Evolutionary conservation across 2,888 invertebrate species (phyloP), one percentile per base, ranked within the genome.

Genomic region (Itoplectis maculator): DNA sequence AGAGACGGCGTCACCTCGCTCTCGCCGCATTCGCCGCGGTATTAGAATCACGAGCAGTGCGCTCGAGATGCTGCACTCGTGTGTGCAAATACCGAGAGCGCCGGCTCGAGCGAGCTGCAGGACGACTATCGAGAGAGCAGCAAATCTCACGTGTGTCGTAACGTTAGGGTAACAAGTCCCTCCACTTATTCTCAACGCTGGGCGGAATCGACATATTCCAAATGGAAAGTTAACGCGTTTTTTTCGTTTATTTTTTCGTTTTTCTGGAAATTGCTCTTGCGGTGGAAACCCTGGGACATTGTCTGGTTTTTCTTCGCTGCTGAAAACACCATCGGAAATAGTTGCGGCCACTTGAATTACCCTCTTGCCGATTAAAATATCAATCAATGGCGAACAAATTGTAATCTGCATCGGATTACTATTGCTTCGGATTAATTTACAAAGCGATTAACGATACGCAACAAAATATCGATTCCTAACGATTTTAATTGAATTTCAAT

Each of bases 41-140:
- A 37, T 59, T 59, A 15, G 35, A 59, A 59, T 59, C 59, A 37
- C 59, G 37, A 37, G n/a, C n/a, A n/a, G 35, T 15, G 59, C 15
- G 7, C 59, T 59, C 37, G 15, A 59, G 35, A 37, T 35, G 13
- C 35, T 7, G 59, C 37, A 59, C 18, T 18, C 61, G 61, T 40
- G 61, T 20, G 61, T 40, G 61, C 40, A 42, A 42, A 63, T 61
- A 61, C 15, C n/a, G 35, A n/a, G 7, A 9, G 15, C 35, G 15
- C 9, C 11, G 0, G 40, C 9, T 18, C n/a, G 56, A 5, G 29
- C 29, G 7, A 59, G 23, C 35, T 15, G 15, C 35, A n/a, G 4
- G 15, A 4, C n/a, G 29, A 29, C 5, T 13, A 7, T 29, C 54
- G 29, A 23, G 23, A 35, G n/a, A 3, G 37, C 13, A 3, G 37